Conservation (phyloP, 2,797 vertebrate genomes). For the Antennarius maculatus region DNA sequence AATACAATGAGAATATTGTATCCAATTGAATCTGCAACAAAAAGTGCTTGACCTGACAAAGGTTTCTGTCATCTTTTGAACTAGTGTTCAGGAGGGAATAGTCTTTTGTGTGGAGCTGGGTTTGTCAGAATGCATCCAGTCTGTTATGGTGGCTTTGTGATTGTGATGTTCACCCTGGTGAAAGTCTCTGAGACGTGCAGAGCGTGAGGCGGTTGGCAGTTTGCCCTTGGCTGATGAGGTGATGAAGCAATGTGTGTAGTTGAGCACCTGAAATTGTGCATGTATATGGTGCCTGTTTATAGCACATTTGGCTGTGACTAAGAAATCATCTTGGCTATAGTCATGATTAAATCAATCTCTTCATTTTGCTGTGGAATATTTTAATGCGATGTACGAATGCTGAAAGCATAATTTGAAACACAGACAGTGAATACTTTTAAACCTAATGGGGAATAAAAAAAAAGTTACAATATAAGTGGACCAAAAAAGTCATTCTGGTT, state of each 20-base stretch:
- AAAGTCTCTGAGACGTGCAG: conserved; percentile 57
- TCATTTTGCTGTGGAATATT: background rate
- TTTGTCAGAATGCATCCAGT: conserved; percentile 51
- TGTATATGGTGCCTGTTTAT: conserved; percentile 33
- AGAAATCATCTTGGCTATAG: background rate
- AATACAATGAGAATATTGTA: too few relatives aligned
- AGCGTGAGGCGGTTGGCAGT: conserved; percentile 57
- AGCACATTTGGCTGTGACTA: background rate
- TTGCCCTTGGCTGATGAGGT: conserved; percentile 63
- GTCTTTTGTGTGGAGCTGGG: conserved; percentile 10
- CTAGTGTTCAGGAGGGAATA: conserved; percentile 4
- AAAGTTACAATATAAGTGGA: background rate
- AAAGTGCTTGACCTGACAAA: too few relatives aligned
- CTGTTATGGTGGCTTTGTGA: conserved; percentile 44
- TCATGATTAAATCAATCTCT: background rate
- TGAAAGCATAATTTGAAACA: background rate
- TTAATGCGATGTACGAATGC: background rate
- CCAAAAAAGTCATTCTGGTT: background rate
- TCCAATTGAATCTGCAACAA: background rate
- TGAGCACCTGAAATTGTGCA: conserved; percentile 44
- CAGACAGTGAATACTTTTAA: background rate
- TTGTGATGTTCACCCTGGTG: conserved; percentile 42
- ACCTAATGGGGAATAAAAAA: background rate
- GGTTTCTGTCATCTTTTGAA: background rate
- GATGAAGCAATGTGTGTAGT: conserved; percentile 36